These are phyloP conservation scores for Peromyscus leucopus DNA, from an alignment of 2,113 vertebrate genomes.

Conservation along the genomic window DNA sequence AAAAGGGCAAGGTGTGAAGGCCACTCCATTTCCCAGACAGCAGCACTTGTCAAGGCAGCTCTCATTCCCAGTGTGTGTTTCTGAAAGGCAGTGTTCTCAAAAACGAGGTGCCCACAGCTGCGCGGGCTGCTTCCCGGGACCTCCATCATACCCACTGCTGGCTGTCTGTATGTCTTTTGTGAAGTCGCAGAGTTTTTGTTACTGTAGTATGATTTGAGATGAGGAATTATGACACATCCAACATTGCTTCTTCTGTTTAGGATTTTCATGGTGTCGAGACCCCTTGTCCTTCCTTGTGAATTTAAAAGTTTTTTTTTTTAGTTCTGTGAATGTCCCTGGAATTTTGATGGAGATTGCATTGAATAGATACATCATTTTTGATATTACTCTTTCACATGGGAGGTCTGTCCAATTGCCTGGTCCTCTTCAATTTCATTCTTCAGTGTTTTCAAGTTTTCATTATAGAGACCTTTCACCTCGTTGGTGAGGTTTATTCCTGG, in stretches of 20 bases:
- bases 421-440: neutral
- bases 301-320: neutral
- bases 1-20: neutral
- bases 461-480: neutral
- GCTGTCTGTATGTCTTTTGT: neutral
- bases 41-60: too few relatives aligned
- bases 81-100: neutral
- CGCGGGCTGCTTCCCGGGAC: neutral
- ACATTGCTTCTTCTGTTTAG: neutral
- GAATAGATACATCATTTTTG: neutral
- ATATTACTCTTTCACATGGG: neutral
- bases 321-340: neutral
- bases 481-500: neutral
- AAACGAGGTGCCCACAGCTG: too few relatives aligned
- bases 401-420: neutral
- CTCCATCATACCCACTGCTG: neutral
- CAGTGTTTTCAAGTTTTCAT: neutral
- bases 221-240: neutral
- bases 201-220: neutral
- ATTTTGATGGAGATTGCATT: neutral
- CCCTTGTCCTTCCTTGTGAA: neutral
- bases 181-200: neutral
- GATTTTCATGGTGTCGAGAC: neutral
- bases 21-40: neutral
- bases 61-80: neutral